Evolutionary conservation across 2,113 vertebrate genomes (phyloP).

Genomic region (Oceanites oceanicus): DNA sequence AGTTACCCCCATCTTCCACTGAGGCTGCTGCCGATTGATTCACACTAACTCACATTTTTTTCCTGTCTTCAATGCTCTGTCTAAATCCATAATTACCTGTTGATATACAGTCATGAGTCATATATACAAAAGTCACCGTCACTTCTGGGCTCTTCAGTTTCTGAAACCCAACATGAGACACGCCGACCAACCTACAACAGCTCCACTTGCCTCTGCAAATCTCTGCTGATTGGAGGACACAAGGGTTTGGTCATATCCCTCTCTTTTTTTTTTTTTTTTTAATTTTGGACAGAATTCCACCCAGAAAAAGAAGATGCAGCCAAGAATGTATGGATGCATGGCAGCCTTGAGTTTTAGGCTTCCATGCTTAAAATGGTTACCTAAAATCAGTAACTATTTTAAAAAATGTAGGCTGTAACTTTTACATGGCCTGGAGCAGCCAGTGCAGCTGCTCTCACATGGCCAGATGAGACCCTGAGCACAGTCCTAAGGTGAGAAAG

Average conservation of each 20-base stretch:
- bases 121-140: neutral
- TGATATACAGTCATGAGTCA: neutral
- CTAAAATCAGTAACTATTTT: neutral
- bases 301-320: neutral
- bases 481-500: neutral
- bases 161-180: neutral
- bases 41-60: neutral
- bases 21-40: neutral
- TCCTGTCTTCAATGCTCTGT: neutral
- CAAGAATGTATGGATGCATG: neutral
- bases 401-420: neutral
- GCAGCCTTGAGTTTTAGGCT: neutral
- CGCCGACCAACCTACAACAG: neutral
- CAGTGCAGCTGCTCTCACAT: neutral
- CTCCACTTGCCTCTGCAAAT: neutral
- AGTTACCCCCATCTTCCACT: neutral
- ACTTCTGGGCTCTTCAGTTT: neutral
- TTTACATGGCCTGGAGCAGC: neutral
- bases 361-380: neutral
- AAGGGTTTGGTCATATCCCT: neutral
- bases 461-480: neutral
- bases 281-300: neutral
- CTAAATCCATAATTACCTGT: neutral
- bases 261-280: neutral
- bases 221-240: neutral